Base-by-base conservation (phyloP, 2,113 vertebrate genomes). In the Stegastes partitus region DNA sequence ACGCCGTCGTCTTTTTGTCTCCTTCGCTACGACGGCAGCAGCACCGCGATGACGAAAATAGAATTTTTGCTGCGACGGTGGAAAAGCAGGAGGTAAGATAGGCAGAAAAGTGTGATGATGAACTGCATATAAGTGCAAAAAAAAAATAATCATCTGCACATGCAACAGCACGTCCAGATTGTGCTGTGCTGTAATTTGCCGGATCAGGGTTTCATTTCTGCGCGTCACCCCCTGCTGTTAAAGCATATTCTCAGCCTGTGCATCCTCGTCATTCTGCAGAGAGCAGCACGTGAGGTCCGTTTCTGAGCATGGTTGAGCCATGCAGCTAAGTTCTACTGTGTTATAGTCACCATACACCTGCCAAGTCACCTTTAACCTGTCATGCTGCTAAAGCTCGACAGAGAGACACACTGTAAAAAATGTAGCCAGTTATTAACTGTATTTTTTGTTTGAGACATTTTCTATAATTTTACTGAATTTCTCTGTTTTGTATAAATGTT, bases 111-210 rank as follows among this genome's bases (percentile, higher is more conserved):
- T 54, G 74, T 37, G 25, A 56, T 42, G 58, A 71, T 79, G 21
- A 70, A 50, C 16, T 1, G 3, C 16, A 21, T 12, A 39, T 39
- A 42, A 39, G 26, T 25, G 11, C 1, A 16, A n/a, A 62, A 34
- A 21, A 21, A 19, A n/a, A n/a, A n/a, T n/a, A n/a, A n/a, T n/a
- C 54, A 47, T 62, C 21, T 21, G 47, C 7, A 21, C 73, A 34
- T 22, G 2, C n/a, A 1, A 19, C 49, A n/a, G 18, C 54, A 77
- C n/a, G n/a, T n/a, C n/a, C n/a, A n/a, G n/a, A n/a, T 45, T 62
- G 28, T 72, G 49, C 47, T 19, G 39, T 68, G 74, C 11, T n/a
- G 44, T 63, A 28, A 61, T 77, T 50, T 63, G 25, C 22, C 11
- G 11, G 47, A 51, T 63, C 50, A 31, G 47, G 3, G 3, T 54